Base-by-base conservation (phyloP, 2,797 vertebrate species). In the Phaenicophaeus curvirostris region DNA sequence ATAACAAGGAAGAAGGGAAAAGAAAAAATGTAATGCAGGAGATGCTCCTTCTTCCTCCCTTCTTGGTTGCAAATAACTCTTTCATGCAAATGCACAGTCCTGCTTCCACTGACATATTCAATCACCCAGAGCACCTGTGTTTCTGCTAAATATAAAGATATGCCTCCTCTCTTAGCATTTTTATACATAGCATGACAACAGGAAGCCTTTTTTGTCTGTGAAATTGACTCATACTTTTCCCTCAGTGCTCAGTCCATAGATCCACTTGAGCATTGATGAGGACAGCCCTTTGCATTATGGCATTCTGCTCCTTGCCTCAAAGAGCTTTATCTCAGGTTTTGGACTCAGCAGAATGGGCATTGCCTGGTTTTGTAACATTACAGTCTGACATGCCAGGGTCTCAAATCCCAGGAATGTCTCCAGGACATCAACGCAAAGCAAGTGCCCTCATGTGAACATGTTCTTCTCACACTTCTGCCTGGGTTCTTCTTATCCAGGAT, bases 301-400 rank as follows among this genome's bases (percentile, higher is more conserved):
- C 16, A 2, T 35, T 61, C 74, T 80, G 7, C n/a, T 63, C 44
- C 33, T 76, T 76, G 5, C 8, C 39, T 35, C 41, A 51, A 41
- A 81, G 5, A 7, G 20, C 24, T 59, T 71, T 65, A 65, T 14
- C 37, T 58, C 15, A 25, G 6, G 4, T 67, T 61, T 89, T 33
- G 39, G 27, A 7, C 24, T 30, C 21, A 3, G 1, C 28, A 31
- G 7, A 46, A 44, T 4, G 1, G 18, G 10, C 14, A 42, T 7
- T 46, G 21, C 27, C 50, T n/a, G 3, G 2, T 21, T 91, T 83
- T 59, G 35, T 44, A 19, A 5, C 5, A 2, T 33, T n/a, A 31
- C 15, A 31, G 15, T 28, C 54, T 39, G 35, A 53, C 51, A 61
- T 1, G 0, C 8, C 58, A 68, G 46, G 28, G 6, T 35, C 14